A percentile compares a stretch with the other conserved stretches of the same genome.
These are phyloP conservation scores for Zaprionus taronus DNA, from an alignment of 1,140 invertebrate species.

Conservation along the genomic window DNA sequence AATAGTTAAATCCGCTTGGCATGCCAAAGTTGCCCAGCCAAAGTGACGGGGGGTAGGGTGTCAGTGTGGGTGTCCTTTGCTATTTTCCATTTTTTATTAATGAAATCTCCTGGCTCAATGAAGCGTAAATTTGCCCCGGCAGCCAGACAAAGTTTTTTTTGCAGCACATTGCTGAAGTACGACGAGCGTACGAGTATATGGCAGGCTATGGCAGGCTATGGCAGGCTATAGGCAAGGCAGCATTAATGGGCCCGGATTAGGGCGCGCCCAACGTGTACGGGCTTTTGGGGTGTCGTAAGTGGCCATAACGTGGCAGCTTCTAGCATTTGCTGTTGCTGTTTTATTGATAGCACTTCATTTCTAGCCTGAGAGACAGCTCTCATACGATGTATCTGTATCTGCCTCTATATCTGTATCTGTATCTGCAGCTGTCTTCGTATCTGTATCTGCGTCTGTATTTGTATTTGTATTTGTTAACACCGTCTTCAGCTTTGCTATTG, in stretches of 20 bases:
- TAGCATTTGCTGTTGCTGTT: constrained; percentile 26
- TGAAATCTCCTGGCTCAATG: constrained; percentile 81
- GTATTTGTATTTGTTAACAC: background rate
- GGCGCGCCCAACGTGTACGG: constrained; percentile 45
- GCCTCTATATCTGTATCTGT: constrained; percentile 15
- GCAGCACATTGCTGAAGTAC: constrained; percentile 9
- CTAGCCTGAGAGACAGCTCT: too few species aligned
- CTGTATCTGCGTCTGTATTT: constrained; percentile 33
- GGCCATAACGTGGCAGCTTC: constrained; percentile 49
- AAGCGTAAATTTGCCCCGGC: constrained; percentile 68
- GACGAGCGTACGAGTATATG: background rate
- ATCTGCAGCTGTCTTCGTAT: constrained; percentile 39
- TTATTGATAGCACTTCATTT: constrained; percentile 63
- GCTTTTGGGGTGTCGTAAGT: constrained; percentile 44
- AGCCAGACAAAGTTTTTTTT: constrained; percentile 60
- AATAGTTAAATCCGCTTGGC: constrained; percentile 76
- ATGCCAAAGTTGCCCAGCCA: constrained; percentile 9
- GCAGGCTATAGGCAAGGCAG: background rate
- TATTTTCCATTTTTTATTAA: constrained; percentile 81
- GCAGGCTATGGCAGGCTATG: background rate
- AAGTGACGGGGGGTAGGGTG: background rate
- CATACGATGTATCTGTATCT: constrained; percentile 26
- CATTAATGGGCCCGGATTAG: constrained; percentile 67
- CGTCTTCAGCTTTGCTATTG: constrained; percentile 12
- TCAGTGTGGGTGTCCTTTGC: constrained; percentile 23